Base-by-base conservation (phyloP, 2,888 invertebrate species). In the Scaptomyza tumidula region DNA sequence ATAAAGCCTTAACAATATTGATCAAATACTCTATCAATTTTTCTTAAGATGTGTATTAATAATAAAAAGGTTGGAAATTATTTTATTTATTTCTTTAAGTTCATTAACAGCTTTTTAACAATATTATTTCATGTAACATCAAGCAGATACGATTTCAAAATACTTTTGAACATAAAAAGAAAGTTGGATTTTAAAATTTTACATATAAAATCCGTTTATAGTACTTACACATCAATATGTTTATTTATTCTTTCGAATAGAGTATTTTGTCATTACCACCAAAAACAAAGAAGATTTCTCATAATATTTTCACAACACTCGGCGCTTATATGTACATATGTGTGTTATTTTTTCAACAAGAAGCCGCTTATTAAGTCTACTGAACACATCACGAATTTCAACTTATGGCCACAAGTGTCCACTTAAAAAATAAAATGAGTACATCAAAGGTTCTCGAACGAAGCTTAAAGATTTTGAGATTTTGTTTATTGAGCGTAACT, bases 341-440 rank as follows among this genome's bases (percentile, higher is more conserved):
- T 35, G 33, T 49, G 19, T 19, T 19, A 24, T 24, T 24, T 24
- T 24, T 44, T 3, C 37, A 44, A 31, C 43, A 66, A 50, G 14
- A 33, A 50, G 16, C 44, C 29, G 41, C 46, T 44, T 58, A 37
- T 58, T 58, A 56, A 54, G 59, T 39, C 46, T 48, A 16, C 50
- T 35, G 27, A 44, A 11, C 14, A 53, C 61, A 67, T 67, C 75
- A 75, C 75, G 75, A 73, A 44, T 55, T 74, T 73, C 54, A 27
- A 73, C 75, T 74, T 61, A 13, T 58, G 35, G 16, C 29, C 3
- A 35, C 54, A 48, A 74, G 77, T 65, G 65, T 50, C 35, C 43
- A 60, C 73, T 75, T 60, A 41, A n/a, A 14, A 6, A 37, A 10
- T 2, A 9, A 59, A 62, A 67, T 46, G 61, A 73, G 67, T 66